Conservation (phyloP, 2,113 vertebrate species). For the Plecturocebus donacophilus region DNA sequence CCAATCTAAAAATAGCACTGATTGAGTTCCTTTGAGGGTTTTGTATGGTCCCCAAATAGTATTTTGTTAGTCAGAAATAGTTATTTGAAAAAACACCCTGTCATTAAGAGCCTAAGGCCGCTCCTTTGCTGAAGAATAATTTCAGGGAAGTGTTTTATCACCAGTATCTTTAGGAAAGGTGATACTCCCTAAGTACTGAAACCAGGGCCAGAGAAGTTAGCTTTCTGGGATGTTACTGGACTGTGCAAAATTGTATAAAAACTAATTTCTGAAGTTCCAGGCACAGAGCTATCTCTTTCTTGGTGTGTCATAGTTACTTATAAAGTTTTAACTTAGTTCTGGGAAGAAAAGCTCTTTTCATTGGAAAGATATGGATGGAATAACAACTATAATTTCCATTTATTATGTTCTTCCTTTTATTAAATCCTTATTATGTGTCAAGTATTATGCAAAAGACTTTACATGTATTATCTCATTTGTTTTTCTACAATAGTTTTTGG, state of each 20-base stretch:
- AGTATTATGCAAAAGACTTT: background rate
- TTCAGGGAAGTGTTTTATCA: background rate
- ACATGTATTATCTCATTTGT: background rate
- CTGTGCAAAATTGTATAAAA: background rate
- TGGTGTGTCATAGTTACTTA: background rate
- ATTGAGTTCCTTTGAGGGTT: constrained; percentile 20
- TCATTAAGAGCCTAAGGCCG: background rate
- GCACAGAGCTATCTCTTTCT: background rate
- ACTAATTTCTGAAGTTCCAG: background rate
- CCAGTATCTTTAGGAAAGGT: background rate
- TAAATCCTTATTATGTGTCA: background rate
- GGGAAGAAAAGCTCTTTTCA: constrained; percentile 11
- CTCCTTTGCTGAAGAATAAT: background rate
- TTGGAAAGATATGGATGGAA: background rate
- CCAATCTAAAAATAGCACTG: background rate
- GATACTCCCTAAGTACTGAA: background rate
- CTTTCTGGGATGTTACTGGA: background rate
- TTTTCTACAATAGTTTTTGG: background rate
- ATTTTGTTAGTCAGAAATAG: background rate
- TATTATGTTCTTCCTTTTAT: background rate
- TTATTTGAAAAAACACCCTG: background rate
- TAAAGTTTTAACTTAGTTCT: constrained; percentile 38
- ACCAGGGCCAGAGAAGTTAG: background rate
- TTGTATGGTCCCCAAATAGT: background rate
- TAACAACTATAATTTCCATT: background rate